Base-by-base conservation (phyloP, 2,888 invertebrate species). In the Lissocephala sabroskyi region DNA sequence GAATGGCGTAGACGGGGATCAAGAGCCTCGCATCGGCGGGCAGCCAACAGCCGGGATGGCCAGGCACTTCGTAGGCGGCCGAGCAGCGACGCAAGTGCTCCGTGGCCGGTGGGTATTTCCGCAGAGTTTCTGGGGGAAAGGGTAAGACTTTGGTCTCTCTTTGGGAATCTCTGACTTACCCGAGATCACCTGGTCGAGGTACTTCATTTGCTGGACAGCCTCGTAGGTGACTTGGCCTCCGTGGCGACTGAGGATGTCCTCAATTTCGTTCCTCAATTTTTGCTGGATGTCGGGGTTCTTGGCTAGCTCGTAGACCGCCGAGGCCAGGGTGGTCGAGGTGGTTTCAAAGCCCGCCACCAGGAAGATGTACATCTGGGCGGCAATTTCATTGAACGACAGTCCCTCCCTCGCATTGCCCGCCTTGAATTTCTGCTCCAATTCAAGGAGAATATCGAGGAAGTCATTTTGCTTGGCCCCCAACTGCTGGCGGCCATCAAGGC, bases 301-400 rank as follows among this genome's bases (percentile, higher is more conserved):
- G 0, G 81, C 80, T 45, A 83, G 45, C 47, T 83, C 82, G 10
- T 79, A 82, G 0, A 83, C 32, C 0, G 74, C 63, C 50, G 88
- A 88, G 55, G 87, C 86, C 10, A 90, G 85, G 0, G 89, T 87
- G 0, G 89, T 87, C 0, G 90, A 88, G 0, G 89, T 89, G 0
- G 90, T 90, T 74, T 90, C 90, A 62, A 89, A 90, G 0, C 90
- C 90, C 5, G 89, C 82, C 5, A 62, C 50, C 13, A 81, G 78
- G 36, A 83, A 83, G 0, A 82, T 59, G 46, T 78, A 81, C 4
- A 75, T 67, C 30, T 83, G 81, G 0, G 83, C 82, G 0, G 80
- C 67, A 2, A 83, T 67, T 52, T 84, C 75, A n/a, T 81, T 71
- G 2, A 83, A 14, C 0, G 78, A 70, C 1, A 82, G 48, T 5